phyloP scores from a whole-genome alignment of 2,797 vertebrate genomes.

The Steatocranus sp. region DNA sequence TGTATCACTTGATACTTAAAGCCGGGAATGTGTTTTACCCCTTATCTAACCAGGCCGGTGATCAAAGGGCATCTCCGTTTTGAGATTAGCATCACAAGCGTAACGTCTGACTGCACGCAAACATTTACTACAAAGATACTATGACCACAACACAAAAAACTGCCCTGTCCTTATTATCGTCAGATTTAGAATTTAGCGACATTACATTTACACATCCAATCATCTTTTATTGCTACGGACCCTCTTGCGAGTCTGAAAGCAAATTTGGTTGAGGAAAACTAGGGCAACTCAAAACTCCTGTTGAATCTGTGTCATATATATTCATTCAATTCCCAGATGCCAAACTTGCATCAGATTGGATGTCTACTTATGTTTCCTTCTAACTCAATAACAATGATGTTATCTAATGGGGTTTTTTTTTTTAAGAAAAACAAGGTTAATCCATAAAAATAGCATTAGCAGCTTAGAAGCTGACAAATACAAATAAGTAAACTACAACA shows the following conservation, averaged over 20 bases:
- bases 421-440: not conserved
- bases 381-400: not conserved
- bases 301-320: not conserved
- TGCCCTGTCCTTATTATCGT: not conserved
- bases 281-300: not conserved
- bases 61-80: not conserved
- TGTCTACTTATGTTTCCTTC: not conserved
- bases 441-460: not conserved
- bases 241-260: not conserved
- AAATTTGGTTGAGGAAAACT: not conserved
- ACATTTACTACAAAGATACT: not conserved
- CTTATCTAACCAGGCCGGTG: not conserved
- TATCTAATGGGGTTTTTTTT: fast-evolving
- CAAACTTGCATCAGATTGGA: conserved; percentile 29
- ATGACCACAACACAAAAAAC: not conserved
- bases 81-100: not conserved
- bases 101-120: fast-evolving
- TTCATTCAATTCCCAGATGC: not conserved
- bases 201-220: not conserved
- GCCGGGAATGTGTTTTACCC: not conserved
- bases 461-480: not conserved
- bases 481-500: not conserved
- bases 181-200: not conserved
- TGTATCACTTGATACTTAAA: not conserved
- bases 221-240: not conserved